Evolutionary conservation across 2,888 invertebrate species (phyloP).

Genomic region (Sminthurides aquaticus): DNA sequence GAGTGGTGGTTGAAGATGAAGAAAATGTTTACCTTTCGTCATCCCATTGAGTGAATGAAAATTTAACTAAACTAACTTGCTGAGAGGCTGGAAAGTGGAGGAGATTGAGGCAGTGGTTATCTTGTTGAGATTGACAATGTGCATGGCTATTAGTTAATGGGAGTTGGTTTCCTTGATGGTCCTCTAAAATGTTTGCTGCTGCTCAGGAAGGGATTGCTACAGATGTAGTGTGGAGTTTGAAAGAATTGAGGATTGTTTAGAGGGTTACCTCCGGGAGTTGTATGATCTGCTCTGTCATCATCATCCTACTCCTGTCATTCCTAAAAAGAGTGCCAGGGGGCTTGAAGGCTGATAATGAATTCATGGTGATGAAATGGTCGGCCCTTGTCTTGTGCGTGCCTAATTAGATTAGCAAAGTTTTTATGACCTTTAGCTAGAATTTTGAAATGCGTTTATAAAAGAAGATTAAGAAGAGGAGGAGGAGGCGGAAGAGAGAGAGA

Average conservation of each 20-base stretch:
- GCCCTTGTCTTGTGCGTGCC: background rate
- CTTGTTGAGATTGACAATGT: no score
- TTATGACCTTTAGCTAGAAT: background rate
- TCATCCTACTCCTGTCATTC: background rate
- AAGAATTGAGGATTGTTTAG: background rate
- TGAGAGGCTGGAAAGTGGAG: constrained; percentile 1
- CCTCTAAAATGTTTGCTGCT: no score
- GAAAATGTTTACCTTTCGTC: background rate
- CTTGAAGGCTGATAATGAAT: background rate
- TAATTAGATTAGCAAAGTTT: background rate
- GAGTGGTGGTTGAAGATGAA: background rate
- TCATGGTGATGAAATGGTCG: background rate
- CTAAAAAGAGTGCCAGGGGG: background rate
- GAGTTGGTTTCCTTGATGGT: no score
- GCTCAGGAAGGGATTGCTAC: no score
- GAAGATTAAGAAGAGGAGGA: no score
- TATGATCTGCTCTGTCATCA: background rate
- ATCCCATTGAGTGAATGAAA: background rate
- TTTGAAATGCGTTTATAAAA: background rate
- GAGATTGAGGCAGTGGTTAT: no score
- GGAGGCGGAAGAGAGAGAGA: background rate
- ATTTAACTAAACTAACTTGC: background rate
- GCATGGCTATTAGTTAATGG: no score
- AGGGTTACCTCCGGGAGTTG: background rate
- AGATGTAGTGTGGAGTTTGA: no score